These are phyloP conservation scores for Drosophila mojavensis DNA, from an alignment of 1,140 invertebrate species.

Conservation along the genomic window DNA sequence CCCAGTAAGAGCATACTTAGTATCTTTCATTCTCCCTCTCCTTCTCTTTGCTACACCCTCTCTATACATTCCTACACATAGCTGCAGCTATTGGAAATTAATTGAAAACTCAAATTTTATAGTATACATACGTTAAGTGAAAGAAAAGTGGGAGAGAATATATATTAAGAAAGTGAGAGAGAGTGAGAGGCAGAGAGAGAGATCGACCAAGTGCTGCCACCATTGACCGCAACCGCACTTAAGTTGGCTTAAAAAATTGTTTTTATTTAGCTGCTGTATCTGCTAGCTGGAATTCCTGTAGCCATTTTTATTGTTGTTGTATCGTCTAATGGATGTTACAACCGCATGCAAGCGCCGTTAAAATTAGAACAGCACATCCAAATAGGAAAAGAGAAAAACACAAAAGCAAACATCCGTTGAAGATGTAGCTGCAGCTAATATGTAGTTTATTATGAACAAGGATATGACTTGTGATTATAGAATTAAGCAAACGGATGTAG, in stretches of 20 bases:
- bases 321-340: conserved; percentile 70
- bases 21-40: no score
- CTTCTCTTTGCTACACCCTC: neutral
- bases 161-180: neutral
- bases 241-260: conserved; percentile 72
- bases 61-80: conserved; percentile 26
- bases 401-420: conserved; percentile 1
- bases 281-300: conserved; percentile 63
- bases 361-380: conserved; percentile 56
- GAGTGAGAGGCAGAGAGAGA: neutral
- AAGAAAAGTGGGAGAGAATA: neutral
- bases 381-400: conserved; percentile 44
- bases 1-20: neutral
- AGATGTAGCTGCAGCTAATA: conserved; percentile 1
- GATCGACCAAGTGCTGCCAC: neutral
- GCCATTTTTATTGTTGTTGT: conserved; percentile 23
- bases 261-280: conserved; percentile 59
- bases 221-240: conserved; percentile 59
- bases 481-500: no score
- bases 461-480: no score
- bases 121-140: conserved; percentile 35
- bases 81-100: conserved; percentile 66
- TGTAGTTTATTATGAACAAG: conserved; percentile 6
- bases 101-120: conserved; percentile 77
- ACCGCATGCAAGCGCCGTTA: conserved; percentile 62